phyloP scores from a whole-genome alignment of 2,113 vertebrate species.

The Riparia riparia region DNA sequence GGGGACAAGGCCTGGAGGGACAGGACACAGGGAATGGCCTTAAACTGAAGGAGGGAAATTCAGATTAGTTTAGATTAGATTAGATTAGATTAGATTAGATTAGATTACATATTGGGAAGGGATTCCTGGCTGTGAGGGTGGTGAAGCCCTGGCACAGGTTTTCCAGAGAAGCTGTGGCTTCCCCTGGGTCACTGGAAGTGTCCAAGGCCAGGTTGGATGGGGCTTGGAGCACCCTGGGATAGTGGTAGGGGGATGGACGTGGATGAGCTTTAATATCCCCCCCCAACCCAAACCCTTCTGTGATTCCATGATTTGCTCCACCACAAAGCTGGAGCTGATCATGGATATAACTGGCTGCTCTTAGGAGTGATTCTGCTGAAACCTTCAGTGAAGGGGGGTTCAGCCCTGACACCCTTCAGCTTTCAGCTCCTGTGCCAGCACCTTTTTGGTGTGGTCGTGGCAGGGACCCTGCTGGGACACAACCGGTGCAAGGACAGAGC shows the following conservation, averaged over 20 bases:
- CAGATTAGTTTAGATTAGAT: not conserved
- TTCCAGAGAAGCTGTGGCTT: not conserved
- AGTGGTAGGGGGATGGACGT: not conserved
- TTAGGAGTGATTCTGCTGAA: not conserved
- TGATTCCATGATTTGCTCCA: not conserved
- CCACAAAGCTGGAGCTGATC: not conserved
- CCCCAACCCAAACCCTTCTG: not conserved
- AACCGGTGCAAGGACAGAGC: not conserved
- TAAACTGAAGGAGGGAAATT: too few species aligned
- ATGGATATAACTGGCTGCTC: not conserved
- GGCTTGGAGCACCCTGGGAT: rapidly evolving
- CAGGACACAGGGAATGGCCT: not conserved
- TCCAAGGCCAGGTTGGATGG: rapidly evolving
- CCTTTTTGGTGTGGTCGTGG: not conserved
- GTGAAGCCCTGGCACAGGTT: not conserved
- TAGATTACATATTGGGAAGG: not conserved
- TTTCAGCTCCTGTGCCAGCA: not conserved
- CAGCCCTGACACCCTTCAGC: not conserved
- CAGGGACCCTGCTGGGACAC: not conserved
- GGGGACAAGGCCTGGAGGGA: not conserved
- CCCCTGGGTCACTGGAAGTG: not conserved
- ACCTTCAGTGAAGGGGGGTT: not conserved
- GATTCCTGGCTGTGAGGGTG: not conserved
- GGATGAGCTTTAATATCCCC: not conserved
- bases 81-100: not conserved